Evolutionary conservation across 2,113 vertebrate genomes (phyloP).

Genomic region (Otolemur garnettii): DNA sequence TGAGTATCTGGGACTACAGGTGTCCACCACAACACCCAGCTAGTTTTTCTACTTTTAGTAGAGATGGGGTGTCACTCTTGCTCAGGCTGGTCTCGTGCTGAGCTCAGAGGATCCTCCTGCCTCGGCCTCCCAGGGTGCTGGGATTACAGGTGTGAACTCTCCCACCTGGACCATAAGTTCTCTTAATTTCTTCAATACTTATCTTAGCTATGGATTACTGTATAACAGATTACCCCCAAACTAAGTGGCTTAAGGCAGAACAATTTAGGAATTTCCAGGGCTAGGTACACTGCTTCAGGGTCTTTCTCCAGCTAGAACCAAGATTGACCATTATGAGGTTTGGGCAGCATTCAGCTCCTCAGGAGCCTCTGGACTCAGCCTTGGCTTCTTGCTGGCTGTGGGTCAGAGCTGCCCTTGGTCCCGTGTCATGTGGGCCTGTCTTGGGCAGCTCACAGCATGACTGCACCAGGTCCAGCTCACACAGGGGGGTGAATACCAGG

Average conservation of each 20-base stretch:
- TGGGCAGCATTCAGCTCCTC: background rate
- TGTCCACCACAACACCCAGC: accelerated
- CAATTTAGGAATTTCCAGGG: accelerated
- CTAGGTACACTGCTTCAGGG: background rate
- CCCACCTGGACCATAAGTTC: too few species aligned
- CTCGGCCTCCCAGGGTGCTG: too few species aligned
- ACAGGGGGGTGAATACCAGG: background rate
- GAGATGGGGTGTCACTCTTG: too few species aligned
- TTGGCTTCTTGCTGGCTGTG: background rate
- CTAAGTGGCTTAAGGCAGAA: background rate
- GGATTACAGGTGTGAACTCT: too few species aligned
- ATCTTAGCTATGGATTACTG: accelerated
- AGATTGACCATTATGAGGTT: accelerated
- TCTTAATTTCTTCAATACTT: accelerated
- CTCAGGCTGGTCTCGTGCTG: too few species aligned
- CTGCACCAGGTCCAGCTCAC: background rate
- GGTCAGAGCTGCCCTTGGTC: background rate
- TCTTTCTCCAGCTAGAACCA: background rate
- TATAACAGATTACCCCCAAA: accelerated
- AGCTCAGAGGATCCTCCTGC: too few species aligned
- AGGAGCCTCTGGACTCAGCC: accelerated
- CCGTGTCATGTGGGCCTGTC: accelerated
- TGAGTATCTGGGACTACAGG: too few species aligned
- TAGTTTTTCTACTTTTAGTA: too few species aligned
- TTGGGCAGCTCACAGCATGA: accelerated